Percentiles rank a stretch among this genome's conserved stretches.
Conservation (phyloP, 2,113 vertebrate genomes). For the Trichomycterus rosablanca region DNA sequence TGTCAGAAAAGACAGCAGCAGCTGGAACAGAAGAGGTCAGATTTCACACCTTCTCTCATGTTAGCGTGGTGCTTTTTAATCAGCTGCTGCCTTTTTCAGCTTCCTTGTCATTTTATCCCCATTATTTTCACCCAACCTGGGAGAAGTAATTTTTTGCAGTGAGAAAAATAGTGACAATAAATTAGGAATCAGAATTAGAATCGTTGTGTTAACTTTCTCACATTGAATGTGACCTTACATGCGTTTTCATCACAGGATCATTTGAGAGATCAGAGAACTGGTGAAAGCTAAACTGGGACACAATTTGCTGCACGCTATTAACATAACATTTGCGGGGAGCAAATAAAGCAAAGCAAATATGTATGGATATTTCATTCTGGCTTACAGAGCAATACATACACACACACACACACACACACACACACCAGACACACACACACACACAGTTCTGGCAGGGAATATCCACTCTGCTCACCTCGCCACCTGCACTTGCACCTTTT, state of each 20-base stretch:
- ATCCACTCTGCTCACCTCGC: constrained; percentile 22
- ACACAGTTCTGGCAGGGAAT: constrained; percentile 27
- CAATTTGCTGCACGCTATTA: not conserved
- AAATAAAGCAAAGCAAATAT: too few relatives aligned
- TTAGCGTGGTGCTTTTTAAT: constrained; percentile 26
- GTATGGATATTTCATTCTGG: not conserved
- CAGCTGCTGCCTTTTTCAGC: constrained; percentile 7
- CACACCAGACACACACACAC: not conserved
- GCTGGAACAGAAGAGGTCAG: constrained; percentile 34
- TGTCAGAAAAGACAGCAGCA: constrained; percentile 14
- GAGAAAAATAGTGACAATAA: constrained; percentile 14
- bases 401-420: too few relatives aligned
- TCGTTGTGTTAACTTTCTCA: constrained; percentile 11
- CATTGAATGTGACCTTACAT: constrained; percentile 1
- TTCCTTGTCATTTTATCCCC: constrained; percentile 33
- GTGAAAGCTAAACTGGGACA: not conserved
- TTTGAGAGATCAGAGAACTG: too few relatives aligned
- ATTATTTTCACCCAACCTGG: constrained; percentile 30
- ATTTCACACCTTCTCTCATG: constrained; percentile 6
- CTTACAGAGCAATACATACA: constrained; percentile 3
- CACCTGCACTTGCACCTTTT: constrained; percentile 42
- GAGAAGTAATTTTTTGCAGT: constrained; percentile 16
- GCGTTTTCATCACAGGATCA: not conserved
- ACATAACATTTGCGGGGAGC: not conserved
- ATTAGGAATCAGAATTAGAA: constrained; percentile 14